Percentiles rank a stretch among this genome's conserved stretches.
These are phyloP conservation scores for Noctua janthe DNA, from an alignment of 2,888 invertebrate genomes.

Conservation along the genomic window DNA sequence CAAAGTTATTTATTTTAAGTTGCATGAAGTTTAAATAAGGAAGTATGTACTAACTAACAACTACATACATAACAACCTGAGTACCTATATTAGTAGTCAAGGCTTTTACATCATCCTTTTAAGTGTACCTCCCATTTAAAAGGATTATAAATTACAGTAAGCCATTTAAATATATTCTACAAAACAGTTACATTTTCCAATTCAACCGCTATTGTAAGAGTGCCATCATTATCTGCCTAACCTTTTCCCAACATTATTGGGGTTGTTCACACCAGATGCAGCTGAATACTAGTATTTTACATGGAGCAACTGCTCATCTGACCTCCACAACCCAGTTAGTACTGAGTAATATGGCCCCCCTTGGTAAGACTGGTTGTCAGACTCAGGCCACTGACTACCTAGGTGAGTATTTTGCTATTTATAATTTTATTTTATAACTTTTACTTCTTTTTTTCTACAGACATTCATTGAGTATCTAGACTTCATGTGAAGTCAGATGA, in stretches of 20 bases:
- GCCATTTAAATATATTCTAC: no score
- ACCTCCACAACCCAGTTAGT: neutral
- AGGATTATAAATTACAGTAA: neutral
- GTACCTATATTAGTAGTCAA: no score
- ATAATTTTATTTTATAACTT: neutral
- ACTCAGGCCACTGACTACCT: neutral
- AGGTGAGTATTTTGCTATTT: slow-evolving; percentile 2
- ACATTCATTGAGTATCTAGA: neutral
- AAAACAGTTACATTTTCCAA: neutral
- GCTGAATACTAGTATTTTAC: slow-evolving; percentile 1
- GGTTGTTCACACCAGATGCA: neutral
- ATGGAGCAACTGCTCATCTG: neutral
- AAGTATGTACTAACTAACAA: neutral
- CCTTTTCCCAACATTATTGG: neutral
- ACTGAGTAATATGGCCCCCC: neutral
- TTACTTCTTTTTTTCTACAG: neutral
- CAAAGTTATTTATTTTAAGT: neutral
- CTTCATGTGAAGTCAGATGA: neutral
- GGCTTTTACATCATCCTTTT: neutral
- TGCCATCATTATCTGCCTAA: neutral
- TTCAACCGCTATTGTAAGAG: neutral
- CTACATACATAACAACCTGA: neutral
- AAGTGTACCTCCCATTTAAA: neutral
- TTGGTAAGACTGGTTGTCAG: neutral
- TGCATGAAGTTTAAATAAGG: neutral